Percentiles rank a stretch among this genome's conserved stretches.
phyloP scores from a whole-genome alignment of 2,797 vertebrate genomes.

The Tinamus major region DNA sequence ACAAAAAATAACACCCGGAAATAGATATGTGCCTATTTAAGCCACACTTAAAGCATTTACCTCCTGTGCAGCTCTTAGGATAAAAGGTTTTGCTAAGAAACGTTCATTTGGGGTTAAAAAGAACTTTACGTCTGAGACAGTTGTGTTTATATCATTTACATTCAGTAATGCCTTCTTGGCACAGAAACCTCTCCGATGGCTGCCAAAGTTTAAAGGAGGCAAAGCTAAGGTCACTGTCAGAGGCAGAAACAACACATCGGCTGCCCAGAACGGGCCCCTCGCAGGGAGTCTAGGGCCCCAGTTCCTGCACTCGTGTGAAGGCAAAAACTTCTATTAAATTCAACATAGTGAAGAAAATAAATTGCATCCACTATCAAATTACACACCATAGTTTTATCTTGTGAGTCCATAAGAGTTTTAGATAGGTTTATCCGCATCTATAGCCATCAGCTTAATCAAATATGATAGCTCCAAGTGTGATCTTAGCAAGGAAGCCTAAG shows the following conservation, averaged over 20 bases:
- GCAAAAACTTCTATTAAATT: constrained; percentile 42
- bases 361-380: constrained; percentile 12
- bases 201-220: constrained; percentile 68
- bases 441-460: constrained; percentile 7
- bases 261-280: constrained; percentile 53
- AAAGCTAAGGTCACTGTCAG: constrained; percentile 58
- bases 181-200: background rate
- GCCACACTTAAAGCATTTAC: constrained; percentile 36
- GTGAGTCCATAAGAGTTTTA: constrained; percentile 6
- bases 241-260: constrained; percentile 67
- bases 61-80: constrained; percentile 15
- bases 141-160: constrained; percentile 73
- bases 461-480: background rate
- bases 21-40: constrained; percentile 47
- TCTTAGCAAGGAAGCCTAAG: background rate
- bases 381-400: constrained; percentile 39
- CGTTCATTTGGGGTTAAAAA: constrained; percentile 60
- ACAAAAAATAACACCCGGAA: constrained; percentile 63
- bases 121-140: constrained; percentile 40
- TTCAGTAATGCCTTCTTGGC: constrained; percentile 64
- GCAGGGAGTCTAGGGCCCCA: background rate
- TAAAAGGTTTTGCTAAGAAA: constrained; percentile 57
- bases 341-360: constrained; percentile 34
- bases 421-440: background rate
- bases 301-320: constrained; percentile 22